phyloP scores from a whole-genome alignment of 2,797 vertebrate species.

The Austrolebias charrua region DNA sequence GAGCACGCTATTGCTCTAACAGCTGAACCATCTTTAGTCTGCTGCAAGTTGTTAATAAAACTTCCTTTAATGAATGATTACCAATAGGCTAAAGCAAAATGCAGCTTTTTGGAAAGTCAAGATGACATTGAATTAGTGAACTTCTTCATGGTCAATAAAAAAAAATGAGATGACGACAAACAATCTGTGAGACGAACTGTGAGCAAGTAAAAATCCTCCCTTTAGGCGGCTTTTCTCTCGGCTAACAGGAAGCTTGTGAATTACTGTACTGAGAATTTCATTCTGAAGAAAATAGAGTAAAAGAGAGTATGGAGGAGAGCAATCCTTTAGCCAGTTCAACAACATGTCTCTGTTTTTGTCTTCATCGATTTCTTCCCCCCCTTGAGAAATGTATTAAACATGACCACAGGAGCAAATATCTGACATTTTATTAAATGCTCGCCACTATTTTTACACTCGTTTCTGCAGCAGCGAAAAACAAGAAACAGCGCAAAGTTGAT shows the following conservation, averaged over 20 bases:
- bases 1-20: constrained; percentile 49
- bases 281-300: constrained; percentile 51
- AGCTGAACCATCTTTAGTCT: constrained; percentile 35
- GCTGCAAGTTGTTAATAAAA: constrained; percentile 11
- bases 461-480: background rate
- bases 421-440: constrained; percentile 1
- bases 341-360: constrained; percentile 19
- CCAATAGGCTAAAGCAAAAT: background rate
- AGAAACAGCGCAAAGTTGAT: constrained; percentile 9
- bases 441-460: background rate
- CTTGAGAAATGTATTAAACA: constrained; percentile 12
- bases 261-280: constrained; percentile 46
- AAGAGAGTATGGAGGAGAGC: constrained; percentile 52
- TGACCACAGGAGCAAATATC: constrained; percentile 2
- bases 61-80: constrained; percentile 1
- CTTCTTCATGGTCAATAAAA: constrained; percentile 24
- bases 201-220: constrained; percentile 26
- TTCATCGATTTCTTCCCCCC: constrained; percentile 31
- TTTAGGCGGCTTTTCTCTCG: constrained; percentile 41
- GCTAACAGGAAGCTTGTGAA: constrained; percentile 57
- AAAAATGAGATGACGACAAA: constrained; percentile 40
- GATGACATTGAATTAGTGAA: constrained; percentile 5
- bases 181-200: constrained; percentile 20
- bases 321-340: constrained; percentile 56
- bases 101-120: background rate